Conservation (phyloP, 2,888 invertebrate genomes). For the Nemapogon koenigi region DNA sequence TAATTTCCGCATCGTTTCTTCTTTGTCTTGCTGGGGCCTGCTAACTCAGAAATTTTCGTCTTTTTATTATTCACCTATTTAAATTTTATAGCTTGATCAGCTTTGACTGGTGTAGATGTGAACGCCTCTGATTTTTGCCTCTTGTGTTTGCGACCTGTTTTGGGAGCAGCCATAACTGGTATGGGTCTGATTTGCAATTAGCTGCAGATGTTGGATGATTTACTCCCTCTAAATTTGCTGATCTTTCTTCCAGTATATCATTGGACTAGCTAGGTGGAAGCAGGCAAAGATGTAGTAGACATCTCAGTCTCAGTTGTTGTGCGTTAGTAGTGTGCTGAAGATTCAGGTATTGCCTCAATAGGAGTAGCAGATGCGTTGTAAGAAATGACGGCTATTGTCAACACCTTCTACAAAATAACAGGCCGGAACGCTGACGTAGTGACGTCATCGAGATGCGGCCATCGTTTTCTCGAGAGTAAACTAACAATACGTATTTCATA, state of each 20-base stretch:
- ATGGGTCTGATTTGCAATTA: constrained; percentile 9
- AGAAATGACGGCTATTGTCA: too few species aligned
- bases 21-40: constrained; percentile 7
- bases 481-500: too few species aligned
- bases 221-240: constrained; percentile 2
- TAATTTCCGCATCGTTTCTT: too few species aligned
- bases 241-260: constrained; percentile 3
- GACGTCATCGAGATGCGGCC: too few species aligned
- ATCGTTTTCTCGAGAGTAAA: too few species aligned
- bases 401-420: too few species aligned
- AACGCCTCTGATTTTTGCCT: constrained; percentile 13
- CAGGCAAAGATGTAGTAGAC: constrained; percentile 8
- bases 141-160: constrained; percentile 11
- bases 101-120: constrained; percentile 6
- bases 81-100: constrained; percentile 9
- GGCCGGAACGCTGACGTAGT: too few species aligned
- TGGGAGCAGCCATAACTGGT: constrained; percentile 10
- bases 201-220: not conserved
- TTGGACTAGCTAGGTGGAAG: too few species aligned
- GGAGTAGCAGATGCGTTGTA: too few species aligned
- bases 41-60: constrained; percentile 5
- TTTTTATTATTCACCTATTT: constrained; percentile 5
- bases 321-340: not conserved
- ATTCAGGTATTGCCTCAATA: not conserved
- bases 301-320: constrained; percentile 1